A percentile compares a stretch with the other conserved stretches of the same genome.
Conservation (phyloP, 1,140 invertebrate genomes). For the Dinothrombium tinctorium region DNA sequence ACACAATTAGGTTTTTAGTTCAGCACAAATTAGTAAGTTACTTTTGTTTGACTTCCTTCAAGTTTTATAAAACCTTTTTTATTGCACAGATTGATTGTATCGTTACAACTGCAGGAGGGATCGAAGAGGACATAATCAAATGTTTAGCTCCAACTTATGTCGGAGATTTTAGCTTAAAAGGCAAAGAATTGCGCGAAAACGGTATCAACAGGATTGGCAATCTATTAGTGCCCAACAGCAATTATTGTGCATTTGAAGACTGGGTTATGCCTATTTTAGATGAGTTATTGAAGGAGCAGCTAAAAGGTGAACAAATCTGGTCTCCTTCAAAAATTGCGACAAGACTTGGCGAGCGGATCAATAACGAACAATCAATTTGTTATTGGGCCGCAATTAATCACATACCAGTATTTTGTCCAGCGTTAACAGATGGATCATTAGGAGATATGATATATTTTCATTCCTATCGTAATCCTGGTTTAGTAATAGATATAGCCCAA, state of each 20-base stretch:
- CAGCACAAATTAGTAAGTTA: constrained; percentile 52
- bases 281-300: constrained; percentile 70
- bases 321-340: constrained; percentile 72
- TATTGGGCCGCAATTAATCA: constrained; percentile 96
- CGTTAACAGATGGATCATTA: constrained; percentile 75
- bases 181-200: constrained; percentile 30
- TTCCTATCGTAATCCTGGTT: constrained; percentile 69
- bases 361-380: constrained; percentile 72
- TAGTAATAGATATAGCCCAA: constrained; percentile 78
- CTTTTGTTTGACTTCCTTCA: background rate
- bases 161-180: constrained; percentile 66
- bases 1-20: constrained; percentile 66
- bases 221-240: constrained; percentile 88
- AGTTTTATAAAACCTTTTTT: constrained; percentile 1
- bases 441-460: constrained; percentile 99
- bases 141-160: constrained; percentile 82
- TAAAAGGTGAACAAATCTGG: constrained; percentile 36
- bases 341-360: constrained; percentile 65
- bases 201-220: constrained; percentile 97
- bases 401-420: constrained; percentile 94
- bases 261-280: constrained; percentile 90
- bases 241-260: constrained; percentile 95
- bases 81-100: constrained; percentile 58
- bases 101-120: constrained; percentile 88
- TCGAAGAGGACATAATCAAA: constrained; percentile 98